A percentile compares a stretch with the other conserved stretches of the same genome.
Conservation (phyloP, 2,888 invertebrate genomes). For the Crematogaster levior region DNA sequence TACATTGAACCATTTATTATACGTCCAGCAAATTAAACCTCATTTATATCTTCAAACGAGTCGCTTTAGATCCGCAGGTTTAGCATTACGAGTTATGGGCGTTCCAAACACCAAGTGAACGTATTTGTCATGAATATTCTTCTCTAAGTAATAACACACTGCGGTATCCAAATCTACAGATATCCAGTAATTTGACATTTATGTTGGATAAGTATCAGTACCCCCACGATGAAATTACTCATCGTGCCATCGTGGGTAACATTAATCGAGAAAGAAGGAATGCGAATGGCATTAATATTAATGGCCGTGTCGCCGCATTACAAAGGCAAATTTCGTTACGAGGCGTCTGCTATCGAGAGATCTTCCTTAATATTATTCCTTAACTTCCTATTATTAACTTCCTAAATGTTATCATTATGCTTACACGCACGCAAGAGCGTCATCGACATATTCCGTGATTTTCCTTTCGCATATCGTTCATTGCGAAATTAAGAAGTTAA, state of each 20-base stretch:
- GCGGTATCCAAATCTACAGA: neutral
- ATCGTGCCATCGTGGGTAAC: neutral
- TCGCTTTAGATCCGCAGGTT: neutral
- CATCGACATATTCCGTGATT: neutral
- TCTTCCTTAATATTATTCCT: constrained; percentile 38
- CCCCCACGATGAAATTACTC: neutral
- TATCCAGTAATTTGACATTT: neutral
- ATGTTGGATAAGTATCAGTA: neutral
- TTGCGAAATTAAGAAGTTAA: neutral
- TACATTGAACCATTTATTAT: constrained; percentile 38
- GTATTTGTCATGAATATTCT: neutral
- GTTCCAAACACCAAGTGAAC: neutral
- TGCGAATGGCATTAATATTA: constrained; percentile 43
- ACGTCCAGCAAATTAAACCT: constrained; percentile 23
- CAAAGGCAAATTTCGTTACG: constrained; percentile 24
- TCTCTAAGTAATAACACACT: neutral
- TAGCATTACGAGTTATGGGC: neutral
- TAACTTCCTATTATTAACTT: constrained; percentile 40
- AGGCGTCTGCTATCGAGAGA: neutral
- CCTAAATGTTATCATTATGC: constrained; percentile 23
- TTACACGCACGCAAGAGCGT: neutral
- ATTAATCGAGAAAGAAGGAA: constrained; percentile 45
- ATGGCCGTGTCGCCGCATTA: constrained; percentile 22
- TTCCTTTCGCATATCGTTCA: neutral
- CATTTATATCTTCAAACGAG: constrained; percentile 13